Evolutionary conservation across 2,113 vertebrate species (phyloP), one percentile per base, ranked within the genome.

Genomic region (Antechinus stuartii): DNA sequence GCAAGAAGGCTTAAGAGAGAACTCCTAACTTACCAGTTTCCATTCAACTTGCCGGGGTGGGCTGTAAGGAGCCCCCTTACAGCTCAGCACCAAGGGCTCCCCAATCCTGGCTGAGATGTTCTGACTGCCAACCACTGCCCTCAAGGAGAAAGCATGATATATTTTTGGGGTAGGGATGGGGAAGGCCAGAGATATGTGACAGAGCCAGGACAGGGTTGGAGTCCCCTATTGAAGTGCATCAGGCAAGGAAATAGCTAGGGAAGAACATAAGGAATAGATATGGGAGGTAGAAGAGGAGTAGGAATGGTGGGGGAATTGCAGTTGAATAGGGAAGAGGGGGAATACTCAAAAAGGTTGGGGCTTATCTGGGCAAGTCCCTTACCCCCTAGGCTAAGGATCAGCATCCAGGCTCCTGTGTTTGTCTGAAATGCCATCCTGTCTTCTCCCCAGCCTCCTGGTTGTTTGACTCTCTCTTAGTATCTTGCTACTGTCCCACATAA

Each of bases 1-100:
- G 30, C n/a, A 35, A 91, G 89, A 54, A 35, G 47, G 22, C 90
- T 26, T 42, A 8, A 12, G 26, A 24, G 91, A 90, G 49, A 53
- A 56, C 25, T 25, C 57, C 61, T 27, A 89, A 89, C 97, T 98
- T 96, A 98, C 97, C 96, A 97, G 93, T 91, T 96, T 98, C 98
- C 98, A 98, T 96, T 98, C 97, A 84, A 97, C 96, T 94, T 97
- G 96, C 94, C 97, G 98, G 42, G 97, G 97, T 57, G 94, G 96
- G n/a, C n/a, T n/a, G n/a, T n/a, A n/a, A 57, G 96, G 97, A 53
- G 95, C 97, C 49, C 98, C 98, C 84, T 96, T 97, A 92, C 98
- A 98, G 50, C 94, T 97, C 56, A 98, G 97, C 95, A 98, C 91
- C 94, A 98, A 68, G 2, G 97, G 94, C 95, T 98, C 95, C 54